Conservation (phyloP, 1,140 invertebrate species). For the Littorina saxatilis region DNA sequence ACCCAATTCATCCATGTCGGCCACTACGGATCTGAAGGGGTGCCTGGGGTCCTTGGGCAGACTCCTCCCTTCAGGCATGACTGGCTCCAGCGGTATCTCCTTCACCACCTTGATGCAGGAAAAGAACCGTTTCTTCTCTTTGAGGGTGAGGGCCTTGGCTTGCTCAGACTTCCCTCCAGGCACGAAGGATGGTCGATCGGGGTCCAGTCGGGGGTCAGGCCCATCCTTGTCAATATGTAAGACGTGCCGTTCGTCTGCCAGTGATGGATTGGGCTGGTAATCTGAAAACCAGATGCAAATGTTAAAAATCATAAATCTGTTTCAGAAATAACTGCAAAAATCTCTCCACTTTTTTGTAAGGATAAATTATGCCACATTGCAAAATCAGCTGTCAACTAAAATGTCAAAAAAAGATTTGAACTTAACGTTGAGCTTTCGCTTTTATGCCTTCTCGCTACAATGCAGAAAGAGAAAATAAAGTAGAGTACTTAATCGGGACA, state of each 20-base stretch:
- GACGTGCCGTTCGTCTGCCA: neutral
- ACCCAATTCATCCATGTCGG: neutral
- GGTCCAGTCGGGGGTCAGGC: constrained; percentile 8
- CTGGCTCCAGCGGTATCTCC: neutral
- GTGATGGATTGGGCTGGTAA: neutral
- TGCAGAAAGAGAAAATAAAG: no score
- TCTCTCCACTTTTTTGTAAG: no score
- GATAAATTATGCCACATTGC: no score
- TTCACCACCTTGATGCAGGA: constrained; percentile 11
- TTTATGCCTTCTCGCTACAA: no score
- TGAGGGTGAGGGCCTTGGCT: neutral
- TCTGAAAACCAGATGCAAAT: no score
- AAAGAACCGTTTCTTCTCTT: neutral
- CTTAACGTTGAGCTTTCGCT: no score
- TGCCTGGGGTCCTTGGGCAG: constrained; percentile 1
- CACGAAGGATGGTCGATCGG: neutral
- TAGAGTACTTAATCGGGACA: no score
- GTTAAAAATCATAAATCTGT: no score
- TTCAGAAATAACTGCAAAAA: no score
- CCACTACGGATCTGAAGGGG: constrained; percentile 8
- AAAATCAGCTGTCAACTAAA: no score
- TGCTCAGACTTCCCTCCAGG: neutral
- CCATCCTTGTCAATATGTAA: neutral
- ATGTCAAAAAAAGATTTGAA: no score
- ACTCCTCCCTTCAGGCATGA: neutral